These are phyloP conservation scores for Meloidogyne hapla DNA, from an alignment of 1,140 invertebrate genomes.

Conservation along the genomic window DNA sequence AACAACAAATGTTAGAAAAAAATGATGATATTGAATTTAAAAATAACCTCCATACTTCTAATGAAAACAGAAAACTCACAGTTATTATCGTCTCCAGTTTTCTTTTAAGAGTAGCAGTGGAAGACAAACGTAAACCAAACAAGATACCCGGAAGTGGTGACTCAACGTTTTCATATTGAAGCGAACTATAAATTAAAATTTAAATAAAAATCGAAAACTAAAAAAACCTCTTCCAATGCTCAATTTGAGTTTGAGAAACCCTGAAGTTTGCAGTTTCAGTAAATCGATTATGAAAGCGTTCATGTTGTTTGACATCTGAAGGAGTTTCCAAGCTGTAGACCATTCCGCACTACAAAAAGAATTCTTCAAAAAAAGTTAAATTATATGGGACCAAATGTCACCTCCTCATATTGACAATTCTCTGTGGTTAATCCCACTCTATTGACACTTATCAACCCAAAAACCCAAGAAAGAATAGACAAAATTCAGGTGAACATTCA, in stretches of 20 bases:
- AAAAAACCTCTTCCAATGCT: slow-evolving; percentile 41
- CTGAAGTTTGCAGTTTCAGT: slow-evolving; percentile 40
- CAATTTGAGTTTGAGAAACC: slow-evolving; percentile 30
- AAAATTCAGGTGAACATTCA: too few relatives aligned
- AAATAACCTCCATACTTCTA: not conserved
- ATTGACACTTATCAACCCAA: too few relatives aligned
- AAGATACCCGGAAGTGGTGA: slow-evolving; percentile 28
- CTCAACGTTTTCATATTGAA: slow-evolving; percentile 23
- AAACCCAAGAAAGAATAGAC: too few relatives aligned
- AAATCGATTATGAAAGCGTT: slow-evolving; percentile 46
- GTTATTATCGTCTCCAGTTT: slow-evolving; percentile 35
- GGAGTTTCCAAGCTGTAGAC: slow-evolving; percentile 42
- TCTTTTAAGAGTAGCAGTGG: slow-evolving; percentile 33
- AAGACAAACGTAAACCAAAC: slow-evolving; percentile 24
- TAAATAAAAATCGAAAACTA: not conserved
- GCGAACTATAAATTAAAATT: slow-evolving; percentile 23
- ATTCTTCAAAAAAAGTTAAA: not conserved
- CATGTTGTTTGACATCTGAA: slow-evolving; percentile 35
- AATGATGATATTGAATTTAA: not conserved
- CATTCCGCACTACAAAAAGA: slow-evolving; percentile 49
- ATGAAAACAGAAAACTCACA: slow-evolving; percentile 21
- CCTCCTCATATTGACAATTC: too few relatives aligned
- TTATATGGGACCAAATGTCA: not conserved
- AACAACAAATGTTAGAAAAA: not conserved
- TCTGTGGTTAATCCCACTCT: too few relatives aligned